Conservation (phyloP, 2,888 invertebrate genomes). For the Cotesia congregata region DNA sequence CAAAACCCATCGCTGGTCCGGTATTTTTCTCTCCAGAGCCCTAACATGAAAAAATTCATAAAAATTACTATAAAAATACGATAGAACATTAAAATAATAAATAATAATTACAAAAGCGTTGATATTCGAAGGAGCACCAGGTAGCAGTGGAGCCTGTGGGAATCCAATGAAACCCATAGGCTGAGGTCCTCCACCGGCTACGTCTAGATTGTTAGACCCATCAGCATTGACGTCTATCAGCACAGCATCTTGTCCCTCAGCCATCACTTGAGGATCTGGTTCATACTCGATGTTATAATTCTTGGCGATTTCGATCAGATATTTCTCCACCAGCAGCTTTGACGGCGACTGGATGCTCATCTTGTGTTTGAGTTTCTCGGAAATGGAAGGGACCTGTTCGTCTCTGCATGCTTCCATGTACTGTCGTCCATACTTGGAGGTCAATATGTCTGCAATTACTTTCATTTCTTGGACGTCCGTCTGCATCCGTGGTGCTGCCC, state of each 20-base stretch:
- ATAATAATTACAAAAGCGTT: slow-evolving; percentile 51
- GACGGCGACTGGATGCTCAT: slow-evolving; percentile 95
- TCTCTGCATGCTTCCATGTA: slow-evolving; percentile 91
- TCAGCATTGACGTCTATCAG: slow-evolving; percentile 65
- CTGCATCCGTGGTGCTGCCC: slow-evolving; percentile 95
- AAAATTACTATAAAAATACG: slow-evolving; percentile 4
- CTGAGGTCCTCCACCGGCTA: slow-evolving; percentile 73
- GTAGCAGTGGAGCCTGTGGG: slow-evolving; percentile 80
- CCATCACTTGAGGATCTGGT: slow-evolving; percentile 93
- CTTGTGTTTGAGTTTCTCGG: slow-evolving; percentile 94
- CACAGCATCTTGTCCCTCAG: slow-evolving; percentile 75
- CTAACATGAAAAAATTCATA: slow-evolving; percentile 44
- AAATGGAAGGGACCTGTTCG: slow-evolving; percentile 85
- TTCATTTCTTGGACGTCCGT: slow-evolving; percentile 84
- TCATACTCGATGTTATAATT: slow-evolving; percentile 95
- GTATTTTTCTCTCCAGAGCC: slow-evolving; percentile 48
- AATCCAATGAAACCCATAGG: slow-evolving; percentile 87
- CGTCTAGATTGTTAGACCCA: slow-evolving; percentile 74
- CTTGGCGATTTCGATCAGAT: slow-evolving; percentile 95
- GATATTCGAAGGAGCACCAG: slow-evolving; percentile 69
- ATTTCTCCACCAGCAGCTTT: slow-evolving; percentile 93
- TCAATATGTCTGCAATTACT: slow-evolving; percentile 89
- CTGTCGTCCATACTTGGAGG: slow-evolving; percentile 93
- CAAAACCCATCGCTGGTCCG: slow-evolving; percentile 61
- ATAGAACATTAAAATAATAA: neutral